Evolutionary conservation across 2,797 vertebrate species (phyloP).

Genomic region (Morelia viridis): DNA sequence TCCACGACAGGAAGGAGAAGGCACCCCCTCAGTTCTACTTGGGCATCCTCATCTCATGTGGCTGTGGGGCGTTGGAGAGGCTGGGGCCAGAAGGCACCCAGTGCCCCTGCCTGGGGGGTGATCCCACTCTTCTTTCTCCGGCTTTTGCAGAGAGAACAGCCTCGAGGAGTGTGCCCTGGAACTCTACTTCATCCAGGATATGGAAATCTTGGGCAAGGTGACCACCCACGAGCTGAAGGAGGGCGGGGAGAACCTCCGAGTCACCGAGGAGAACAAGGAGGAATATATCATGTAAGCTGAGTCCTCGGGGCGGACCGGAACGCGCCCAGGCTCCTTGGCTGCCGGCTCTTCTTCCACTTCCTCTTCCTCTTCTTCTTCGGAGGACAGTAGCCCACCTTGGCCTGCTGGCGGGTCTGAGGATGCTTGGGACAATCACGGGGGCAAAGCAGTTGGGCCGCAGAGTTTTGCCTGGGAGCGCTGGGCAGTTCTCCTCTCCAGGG

Average conservation of each 20-base stretch:
- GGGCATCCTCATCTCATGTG: neutral
- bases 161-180: constrained; percentile 93
- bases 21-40: too few species aligned
- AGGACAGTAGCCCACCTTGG: neutral
- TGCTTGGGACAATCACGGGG: neutral
- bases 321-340: neutral
- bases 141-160: constrained; percentile 84
- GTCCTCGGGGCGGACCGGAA: neutral
- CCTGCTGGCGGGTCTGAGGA: neutral
- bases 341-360: neutral
- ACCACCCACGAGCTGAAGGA: constrained; percentile 94
- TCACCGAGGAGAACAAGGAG: constrained; percentile 95
- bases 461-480: neutral
- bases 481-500: neutral
- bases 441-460: neutral
- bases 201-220: constrained; percentile 97
- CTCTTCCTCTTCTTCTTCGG: too few species aligned
- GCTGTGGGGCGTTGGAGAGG: too few species aligned
- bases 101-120: too few species aligned
- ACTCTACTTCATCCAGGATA: constrained; percentile 97
- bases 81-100: too few species aligned
- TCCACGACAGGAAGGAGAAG: too few species aligned
- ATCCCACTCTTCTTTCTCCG: neutral
- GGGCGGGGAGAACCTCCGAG: constrained; percentile 89
- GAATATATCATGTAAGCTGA: constrained; percentile 90